Conservation (phyloP, 2,888 invertebrate genomes). For the Dicycla oo region DNA sequence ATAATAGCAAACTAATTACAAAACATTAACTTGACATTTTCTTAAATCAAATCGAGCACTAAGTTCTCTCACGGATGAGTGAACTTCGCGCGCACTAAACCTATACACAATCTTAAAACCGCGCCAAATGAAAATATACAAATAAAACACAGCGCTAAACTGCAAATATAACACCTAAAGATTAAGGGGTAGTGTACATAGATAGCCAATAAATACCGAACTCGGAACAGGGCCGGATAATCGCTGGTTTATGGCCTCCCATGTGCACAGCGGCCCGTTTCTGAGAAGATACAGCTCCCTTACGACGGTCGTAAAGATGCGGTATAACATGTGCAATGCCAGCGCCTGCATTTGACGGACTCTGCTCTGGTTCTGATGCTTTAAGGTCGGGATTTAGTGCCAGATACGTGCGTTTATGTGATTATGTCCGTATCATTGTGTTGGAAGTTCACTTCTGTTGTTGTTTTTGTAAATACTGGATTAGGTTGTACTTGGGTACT, state of each 20-base stretch:
- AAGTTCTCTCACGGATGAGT: not conserved
- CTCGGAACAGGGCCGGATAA: constrained; percentile 78
- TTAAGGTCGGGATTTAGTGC: constrained; percentile 50
- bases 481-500: too few species aligned
- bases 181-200: constrained; percentile 64
- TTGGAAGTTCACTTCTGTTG: not conserved
- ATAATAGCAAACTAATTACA: not conserved
- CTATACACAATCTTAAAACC: not conserved
- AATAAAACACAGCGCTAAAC: constrained; percentile 21
- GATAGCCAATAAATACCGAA: constrained; percentile 65
- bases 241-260: constrained; percentile 84
- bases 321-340: constrained; percentile 87
- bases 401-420: constrained; percentile 23
- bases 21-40: not conserved
- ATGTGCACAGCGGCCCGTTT: constrained; percentile 84
- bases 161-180: constrained; percentile 62
- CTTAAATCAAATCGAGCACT: not conserved
- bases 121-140: constrained; percentile 23
- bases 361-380: constrained; percentile 52
- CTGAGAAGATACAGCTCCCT: constrained; percentile 85
- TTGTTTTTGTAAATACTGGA: not conserved
- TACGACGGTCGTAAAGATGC: constrained; percentile 86
- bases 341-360: constrained; percentile 71
- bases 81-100: not conserved
- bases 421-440: constrained; percentile 24